Percentiles rank a stretch among this genome's conserved stretches.
Evolutionary conservation across 2,888 invertebrate species (phyloP).

Genomic region (Penaeus monodon): DNA sequence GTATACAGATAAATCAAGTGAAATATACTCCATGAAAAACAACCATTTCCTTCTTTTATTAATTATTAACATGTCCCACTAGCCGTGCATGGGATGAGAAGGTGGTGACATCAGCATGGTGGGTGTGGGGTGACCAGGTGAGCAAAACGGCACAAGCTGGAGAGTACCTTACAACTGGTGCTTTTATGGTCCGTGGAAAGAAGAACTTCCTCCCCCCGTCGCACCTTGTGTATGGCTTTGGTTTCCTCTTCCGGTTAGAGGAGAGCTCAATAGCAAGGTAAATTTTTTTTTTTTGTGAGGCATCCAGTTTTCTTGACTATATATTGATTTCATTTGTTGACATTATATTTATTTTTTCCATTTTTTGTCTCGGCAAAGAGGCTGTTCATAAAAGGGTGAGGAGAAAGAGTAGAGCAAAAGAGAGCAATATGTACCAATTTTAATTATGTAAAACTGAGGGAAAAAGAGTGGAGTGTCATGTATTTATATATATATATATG

Average conservation of each 20-base stretch:
- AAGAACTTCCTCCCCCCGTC: slow-evolving; percentile 96
- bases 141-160: slow-evolving; percentile 98
- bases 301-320: background rate
- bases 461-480: too few species aligned
- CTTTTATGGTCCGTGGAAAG: slow-evolving; percentile 96
- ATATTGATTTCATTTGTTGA: too few species aligned
- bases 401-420: too few species aligned
- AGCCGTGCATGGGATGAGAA: slow-evolving; percentile 99
- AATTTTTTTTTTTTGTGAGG: background rate
- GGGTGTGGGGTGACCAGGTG: slow-evolving; percentile 95
- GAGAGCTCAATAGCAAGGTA: slow-evolving; percentile 84
- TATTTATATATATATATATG: too few species aligned
- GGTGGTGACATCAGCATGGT: slow-evolving; percentile 93
- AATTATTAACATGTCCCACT: slow-evolving; percentile 33
- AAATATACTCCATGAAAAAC: too few species aligned
- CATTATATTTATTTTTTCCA: too few species aligned
- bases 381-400: too few species aligned
- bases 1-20: too few species aligned
- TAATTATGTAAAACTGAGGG: too few species aligned
- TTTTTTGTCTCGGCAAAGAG: too few species aligned
- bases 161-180: slow-evolving; percentile 95
- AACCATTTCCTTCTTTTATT: background rate
- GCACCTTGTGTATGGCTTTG: slow-evolving; percentile 92
- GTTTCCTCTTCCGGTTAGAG: slow-evolving; percentile 91
- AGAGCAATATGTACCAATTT: too few species aligned